These are phyloP conservation scores for Polymixis lichenea DNA, from an alignment of 2,888 invertebrate species.

Conservation along the genomic window DNA sequence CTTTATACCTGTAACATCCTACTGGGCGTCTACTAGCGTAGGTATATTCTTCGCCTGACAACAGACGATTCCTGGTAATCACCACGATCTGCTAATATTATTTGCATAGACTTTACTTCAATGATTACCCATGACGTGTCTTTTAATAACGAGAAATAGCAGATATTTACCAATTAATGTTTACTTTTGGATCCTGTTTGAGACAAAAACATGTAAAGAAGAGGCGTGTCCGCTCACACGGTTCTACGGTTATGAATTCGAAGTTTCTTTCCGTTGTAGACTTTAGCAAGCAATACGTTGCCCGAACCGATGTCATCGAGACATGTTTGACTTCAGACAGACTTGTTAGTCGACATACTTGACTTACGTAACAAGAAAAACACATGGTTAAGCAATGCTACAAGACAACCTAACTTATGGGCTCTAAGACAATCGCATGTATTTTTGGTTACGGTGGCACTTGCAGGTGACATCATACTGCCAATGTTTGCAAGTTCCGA, in stretches of 20 bases:
- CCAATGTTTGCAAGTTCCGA: conserved; percentile 65
- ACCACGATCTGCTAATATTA: conserved; percentile 68
- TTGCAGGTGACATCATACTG: conserved; percentile 69
- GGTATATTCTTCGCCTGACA: conserved; percentile 63
- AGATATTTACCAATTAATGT: conserved; percentile 58
- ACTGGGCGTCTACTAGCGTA: conserved; percentile 21
- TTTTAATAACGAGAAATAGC: conserved; percentile 56
- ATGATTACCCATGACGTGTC: conserved; percentile 63
- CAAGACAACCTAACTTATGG: conserved; percentile 62
- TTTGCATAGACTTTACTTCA: conserved; percentile 66
- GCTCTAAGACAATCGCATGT: conserved; percentile 69
- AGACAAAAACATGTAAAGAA: conserved; percentile 21
- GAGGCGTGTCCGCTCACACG: conserved; percentile 11
- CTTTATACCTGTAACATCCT: conserved; percentile 19
- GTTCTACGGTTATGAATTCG: conserved; percentile 25
- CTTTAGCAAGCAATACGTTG: conserved; percentile 13
- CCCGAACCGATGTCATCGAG: conserved; percentile 51
- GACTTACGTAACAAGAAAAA: conserved; percentile 75
- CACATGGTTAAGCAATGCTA: conserved; percentile 74
- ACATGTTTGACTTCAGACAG: conserved; percentile 39
- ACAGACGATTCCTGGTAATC: conserved; percentile 81
- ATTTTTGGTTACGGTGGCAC: conserved; percentile 60
- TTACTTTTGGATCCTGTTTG: conserved; percentile 33
- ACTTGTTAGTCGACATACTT: conserved; percentile 63
- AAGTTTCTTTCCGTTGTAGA: conserved; percentile 37